These are phyloP conservation scores for Conus ventricosus DNA, from an alignment of 1,140 invertebrate species.

Conservation along the genomic window DNA sequence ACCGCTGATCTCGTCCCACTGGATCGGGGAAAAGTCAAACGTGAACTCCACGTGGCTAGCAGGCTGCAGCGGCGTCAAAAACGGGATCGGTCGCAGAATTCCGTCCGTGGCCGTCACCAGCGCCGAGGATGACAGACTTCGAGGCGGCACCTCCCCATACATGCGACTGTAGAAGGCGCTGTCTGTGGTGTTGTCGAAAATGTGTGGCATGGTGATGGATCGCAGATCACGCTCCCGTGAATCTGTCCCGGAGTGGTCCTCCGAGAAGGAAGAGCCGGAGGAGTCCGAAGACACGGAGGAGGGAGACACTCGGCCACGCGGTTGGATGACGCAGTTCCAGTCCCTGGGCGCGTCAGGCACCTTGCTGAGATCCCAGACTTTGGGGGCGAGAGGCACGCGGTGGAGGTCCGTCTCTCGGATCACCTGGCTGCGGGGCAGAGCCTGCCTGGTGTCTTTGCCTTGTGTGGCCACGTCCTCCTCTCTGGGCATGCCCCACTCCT, in stretches of 20 bases:
- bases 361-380: slow-evolving; percentile 3
- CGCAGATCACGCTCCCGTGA: slow-evolving; percentile 62
- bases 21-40: slow-evolving; percentile 3
- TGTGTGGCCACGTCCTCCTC: slow-evolving; percentile 36
- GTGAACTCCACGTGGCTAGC: slow-evolving; percentile 6
- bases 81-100: slow-evolving; percentile 24
- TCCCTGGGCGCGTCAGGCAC: slow-evolving; percentile 7
- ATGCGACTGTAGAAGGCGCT: not conserved
- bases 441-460: slow-evolving; percentile 14
- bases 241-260: slow-evolving; percentile 53
- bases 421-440: not conserved
- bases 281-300: slow-evolving; percentile 56
- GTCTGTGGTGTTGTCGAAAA: slow-evolving; percentile 35
- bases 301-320: slow-evolving; percentile 40
- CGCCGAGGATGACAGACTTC: slow-evolving; percentile 23
- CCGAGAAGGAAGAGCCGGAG: slow-evolving; percentile 48
- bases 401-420: not conserved
- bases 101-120: slow-evolving; percentile 28
- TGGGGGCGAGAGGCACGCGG: not conserved
- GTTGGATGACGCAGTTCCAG: not conserved
- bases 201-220: slow-evolving; percentile 61
- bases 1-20: not conserved
- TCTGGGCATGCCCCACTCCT: slow-evolving; percentile 60
- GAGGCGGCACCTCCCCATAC: slow-evolving; percentile 22
- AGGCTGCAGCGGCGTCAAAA: slow-evolving; percentile 23